These are phyloP conservation scores for Mythimna loreyi DNA, from an alignment of 2,888 invertebrate species.

Conservation along the genomic window DNA sequence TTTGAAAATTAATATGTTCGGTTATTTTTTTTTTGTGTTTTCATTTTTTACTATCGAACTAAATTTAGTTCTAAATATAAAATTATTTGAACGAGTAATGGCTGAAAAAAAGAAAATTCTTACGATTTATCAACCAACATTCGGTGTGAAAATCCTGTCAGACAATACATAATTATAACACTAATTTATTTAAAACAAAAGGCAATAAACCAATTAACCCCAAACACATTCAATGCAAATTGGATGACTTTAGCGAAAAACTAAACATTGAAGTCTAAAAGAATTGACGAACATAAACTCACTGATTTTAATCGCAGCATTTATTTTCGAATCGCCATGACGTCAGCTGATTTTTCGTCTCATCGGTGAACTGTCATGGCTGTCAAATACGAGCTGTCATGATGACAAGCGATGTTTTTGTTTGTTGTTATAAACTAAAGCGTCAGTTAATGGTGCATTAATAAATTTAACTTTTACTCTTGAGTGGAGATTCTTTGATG, in stretches of 20 bases:
- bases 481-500: not conserved
- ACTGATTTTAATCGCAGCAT: constrained; percentile 47
- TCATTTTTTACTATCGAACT: too few relatives aligned
- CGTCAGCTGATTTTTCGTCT: constrained; percentile 33
- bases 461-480: constrained; percentile 38
- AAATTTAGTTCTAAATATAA: too few relatives aligned
- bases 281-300: constrained; percentile 37
- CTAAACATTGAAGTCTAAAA: constrained; percentile 11
- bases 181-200: not conserved
- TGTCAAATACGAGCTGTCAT: constrained; percentile 36
- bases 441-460: constrained; percentile 33
- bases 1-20: too few relatives aligned
- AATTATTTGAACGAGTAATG: not conserved
- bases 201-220: not conserved
- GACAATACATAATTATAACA: not conserved
- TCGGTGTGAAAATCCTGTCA: not conserved
- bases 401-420: constrained; percentile 38
- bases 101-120: too few relatives aligned
- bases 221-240: constrained; percentile 31
- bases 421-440: constrained; percentile 39
- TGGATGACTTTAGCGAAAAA: constrained; percentile 19
- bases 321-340: constrained; percentile 48
- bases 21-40: too few relatives aligned
- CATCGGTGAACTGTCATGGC: constrained; percentile 36
- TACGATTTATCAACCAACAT: too few relatives aligned